These are phyloP conservation scores for Falcaria lacertinaria DNA, from an alignment of 2,888 invertebrate species.

Conservation along the genomic window DNA sequence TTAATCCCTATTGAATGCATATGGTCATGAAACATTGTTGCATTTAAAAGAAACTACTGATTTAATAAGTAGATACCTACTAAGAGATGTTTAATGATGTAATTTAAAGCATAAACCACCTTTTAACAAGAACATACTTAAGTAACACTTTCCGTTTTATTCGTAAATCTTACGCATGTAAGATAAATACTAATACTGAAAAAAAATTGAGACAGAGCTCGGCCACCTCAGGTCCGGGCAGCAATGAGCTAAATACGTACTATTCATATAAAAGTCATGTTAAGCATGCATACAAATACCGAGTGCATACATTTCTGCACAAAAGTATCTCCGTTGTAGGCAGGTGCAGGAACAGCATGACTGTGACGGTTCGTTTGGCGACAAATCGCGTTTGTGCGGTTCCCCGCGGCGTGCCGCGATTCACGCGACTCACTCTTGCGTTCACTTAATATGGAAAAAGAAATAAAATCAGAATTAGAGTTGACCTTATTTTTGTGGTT, in stretches of 20 bases:
- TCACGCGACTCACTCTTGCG: conserved; percentile 24
- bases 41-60: no score
- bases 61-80: neutral
- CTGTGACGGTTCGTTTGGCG: conserved; percentile 66
- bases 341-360: conserved; percentile 56
- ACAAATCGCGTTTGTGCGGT: conserved; percentile 64
- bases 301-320: neutral
- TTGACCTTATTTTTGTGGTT: conserved; percentile 5
- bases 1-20: neutral
- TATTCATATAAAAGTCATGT: no score
- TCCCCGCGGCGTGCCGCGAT: conserved; percentile 41
- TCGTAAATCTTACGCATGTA: no score
- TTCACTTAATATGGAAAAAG: conserved; percentile 4
- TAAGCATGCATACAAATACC: neutral
- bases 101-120: no score
- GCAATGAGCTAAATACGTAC: no score
- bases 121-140: no score
- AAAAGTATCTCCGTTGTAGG: conserved; percentile 25
- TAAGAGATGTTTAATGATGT: no score
- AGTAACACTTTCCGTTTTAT: no score
- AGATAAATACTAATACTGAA: no score
- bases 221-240: no score
- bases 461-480: conserved; percentile 24
- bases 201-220: no score
- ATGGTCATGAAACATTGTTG: conserved; percentile 7